Evolutionary conservation across 2,113 vertebrate species (phyloP).

Genomic region (Cynoglossus semilaevis): DNA sequence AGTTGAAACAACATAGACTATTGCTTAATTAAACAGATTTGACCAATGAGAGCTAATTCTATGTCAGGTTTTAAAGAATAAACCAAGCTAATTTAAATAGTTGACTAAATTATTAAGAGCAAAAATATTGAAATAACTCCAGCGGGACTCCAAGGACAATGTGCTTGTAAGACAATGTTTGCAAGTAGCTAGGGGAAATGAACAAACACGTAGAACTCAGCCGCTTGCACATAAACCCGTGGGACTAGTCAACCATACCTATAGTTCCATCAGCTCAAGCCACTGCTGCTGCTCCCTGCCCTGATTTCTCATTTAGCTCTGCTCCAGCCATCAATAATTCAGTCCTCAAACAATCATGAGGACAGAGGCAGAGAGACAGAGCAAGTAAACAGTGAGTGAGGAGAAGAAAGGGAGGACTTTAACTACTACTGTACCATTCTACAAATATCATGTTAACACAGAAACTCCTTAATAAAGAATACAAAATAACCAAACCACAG

Average conservation of each 20-base stretch:
- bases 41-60: background rate
- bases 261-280: conserved; percentile 21
- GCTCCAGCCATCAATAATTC: conserved; percentile 70
- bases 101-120: background rate
- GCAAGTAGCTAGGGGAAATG: background rate
- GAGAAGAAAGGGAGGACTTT: conserved; percentile 48
- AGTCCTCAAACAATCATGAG: conserved; percentile 63
- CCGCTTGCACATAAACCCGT: background rate
- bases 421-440: conserved; percentile 52
- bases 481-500: too few relatives aligned
- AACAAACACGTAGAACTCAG: background rate
- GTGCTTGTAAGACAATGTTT: background rate
- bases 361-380: conserved; percentile 18
- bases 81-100: background rate
- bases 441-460: conserved; percentile 47
- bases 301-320: conserved; percentile 69
- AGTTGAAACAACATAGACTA: background rate
- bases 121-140: background rate
- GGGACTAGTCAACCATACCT: conserved; percentile 25
- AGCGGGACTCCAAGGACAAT: too few relatives aligned
- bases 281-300: conserved; percentile 31
- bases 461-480: conserved; percentile 15
- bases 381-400: conserved; percentile 35
- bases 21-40: background rate
- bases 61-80: background rate